A percentile compares a stretch with the other conserved stretches of the same genome.
phyloP scores from a whole-genome alignment of 2,113 vertebrate genomes.

The Zosterops lateralis region DNA sequence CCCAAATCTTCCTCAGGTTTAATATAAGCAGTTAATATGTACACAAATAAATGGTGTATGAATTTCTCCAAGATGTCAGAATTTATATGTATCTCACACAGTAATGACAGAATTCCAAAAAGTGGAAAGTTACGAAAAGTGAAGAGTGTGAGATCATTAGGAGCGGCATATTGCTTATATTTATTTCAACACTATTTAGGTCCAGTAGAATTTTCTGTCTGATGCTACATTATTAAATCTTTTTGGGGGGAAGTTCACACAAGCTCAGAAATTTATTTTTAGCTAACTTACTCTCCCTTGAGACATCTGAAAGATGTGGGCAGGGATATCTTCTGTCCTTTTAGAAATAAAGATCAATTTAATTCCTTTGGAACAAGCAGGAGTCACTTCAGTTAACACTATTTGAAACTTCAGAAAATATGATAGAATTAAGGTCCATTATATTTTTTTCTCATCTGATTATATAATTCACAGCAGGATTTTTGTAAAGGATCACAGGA shows the following conservation, averaged over 20 bases:
- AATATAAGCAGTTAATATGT: not conserved
- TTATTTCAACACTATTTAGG: not conserved
- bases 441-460: not conserved
- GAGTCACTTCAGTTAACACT: not conserved
- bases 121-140: not conserved
- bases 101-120: not conserved
- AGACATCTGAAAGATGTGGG: not conserved
- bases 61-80: not conserved
- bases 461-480: not conserved
- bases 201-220: not conserved
- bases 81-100: not conserved
- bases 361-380: not conserved
- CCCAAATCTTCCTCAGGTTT: not conserved
- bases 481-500: not conserved
- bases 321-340: not conserved
- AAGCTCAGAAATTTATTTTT: not conserved
- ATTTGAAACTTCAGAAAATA: not conserved
- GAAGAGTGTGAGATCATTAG: not conserved
- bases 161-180: not conserved
- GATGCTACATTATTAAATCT: not conserved
- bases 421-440: accelerated
- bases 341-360: not conserved
- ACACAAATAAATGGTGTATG: not conserved
- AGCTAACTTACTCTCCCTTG: not conserved
- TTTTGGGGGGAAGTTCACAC: not conserved